phyloP scores from a whole-genome alignment of 2,113 vertebrate species.

The Toxotes jaculatrix region DNA sequence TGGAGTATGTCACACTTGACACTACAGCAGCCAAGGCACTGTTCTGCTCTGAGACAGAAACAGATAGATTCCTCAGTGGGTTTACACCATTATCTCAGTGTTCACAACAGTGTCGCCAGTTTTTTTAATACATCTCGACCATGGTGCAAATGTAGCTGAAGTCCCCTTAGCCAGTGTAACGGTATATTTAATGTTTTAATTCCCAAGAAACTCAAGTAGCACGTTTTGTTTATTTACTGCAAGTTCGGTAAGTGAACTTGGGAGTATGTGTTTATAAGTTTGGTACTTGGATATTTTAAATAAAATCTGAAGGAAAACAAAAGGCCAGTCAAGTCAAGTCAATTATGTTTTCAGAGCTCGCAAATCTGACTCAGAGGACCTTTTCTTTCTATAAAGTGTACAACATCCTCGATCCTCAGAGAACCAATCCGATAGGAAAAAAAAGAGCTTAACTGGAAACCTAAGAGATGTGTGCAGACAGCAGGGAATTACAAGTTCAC shows the following conservation, averaged over 20 bases:
- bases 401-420: background rate
- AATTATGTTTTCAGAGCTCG: background rate
- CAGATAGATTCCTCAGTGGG: constrained; percentile 11
- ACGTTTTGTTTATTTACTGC: background rate
- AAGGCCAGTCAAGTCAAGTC: background rate
- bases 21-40: background rate
- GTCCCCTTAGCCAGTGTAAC: background rate
- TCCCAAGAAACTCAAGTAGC: background rate
- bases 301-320: background rate
- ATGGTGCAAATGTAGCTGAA: background rate
- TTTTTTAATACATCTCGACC: background rate
- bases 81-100: constrained; percentile 19
- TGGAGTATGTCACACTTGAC: constrained; percentile 53
- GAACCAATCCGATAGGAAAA: background rate
- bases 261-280: background rate
- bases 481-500: too few relatives aligned
- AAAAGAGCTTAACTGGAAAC: background rate
- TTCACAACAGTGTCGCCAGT: background rate
- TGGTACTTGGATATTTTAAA: background rate
- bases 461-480: background rate
- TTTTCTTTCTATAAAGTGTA: too few relatives aligned
- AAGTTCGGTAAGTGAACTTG: background rate
- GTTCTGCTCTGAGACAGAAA: background rate
- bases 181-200: background rate
- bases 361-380: background rate